These are phyloP conservation scores for Cyrtorhinus lividipennis DNA, from an alignment of 1,140 invertebrate genomes.

Conservation along the genomic window DNA sequence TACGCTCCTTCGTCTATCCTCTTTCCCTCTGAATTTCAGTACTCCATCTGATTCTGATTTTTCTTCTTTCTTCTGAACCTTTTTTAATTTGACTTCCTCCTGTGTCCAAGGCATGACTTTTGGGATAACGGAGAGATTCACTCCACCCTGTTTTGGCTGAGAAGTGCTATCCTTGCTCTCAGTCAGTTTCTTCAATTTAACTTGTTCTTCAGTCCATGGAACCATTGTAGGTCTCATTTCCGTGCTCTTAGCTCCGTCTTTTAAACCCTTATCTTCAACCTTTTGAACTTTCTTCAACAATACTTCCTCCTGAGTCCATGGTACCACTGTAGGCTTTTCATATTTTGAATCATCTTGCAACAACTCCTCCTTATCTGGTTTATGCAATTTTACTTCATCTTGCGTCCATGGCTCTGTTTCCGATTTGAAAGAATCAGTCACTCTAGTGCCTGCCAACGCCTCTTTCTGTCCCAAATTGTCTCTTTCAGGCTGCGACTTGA, in stretches of 20 bases:
- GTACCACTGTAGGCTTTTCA: not conserved
- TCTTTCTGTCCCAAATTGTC: conserved; percentile 27
- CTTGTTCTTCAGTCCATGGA: conserved; percentile 14
- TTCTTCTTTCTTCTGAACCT: conserved; percentile 21
- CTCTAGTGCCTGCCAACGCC: conserved; percentile 29
- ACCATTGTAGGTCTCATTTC: not conserved
- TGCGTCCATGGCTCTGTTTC: conserved; percentile 11
- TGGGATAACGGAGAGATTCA: too few species aligned
- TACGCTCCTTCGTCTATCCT: too few species aligned
- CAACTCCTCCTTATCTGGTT: not conserved
- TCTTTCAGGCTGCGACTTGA: not conserved
- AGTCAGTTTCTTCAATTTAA: conserved; percentile 15
- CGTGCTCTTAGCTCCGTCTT: too few species aligned
- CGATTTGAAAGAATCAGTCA: conserved; percentile 18
- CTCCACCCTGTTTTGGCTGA: too few species aligned
- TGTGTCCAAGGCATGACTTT: too few species aligned
- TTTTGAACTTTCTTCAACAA: conserved; percentile 30
- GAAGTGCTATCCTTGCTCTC: not conserved
- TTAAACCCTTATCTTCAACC: too few species aligned
- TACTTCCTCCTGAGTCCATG: conserved; percentile 27
- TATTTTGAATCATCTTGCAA: not conserved
- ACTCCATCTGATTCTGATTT: not conserved
- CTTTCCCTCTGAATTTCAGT: not conserved
- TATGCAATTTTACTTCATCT: conserved; percentile 10
- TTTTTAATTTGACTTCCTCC: too few species aligned